phyloP scores from a whole-genome alignment of 1,140 invertebrate species.

The Cydia strobilella region DNA sequence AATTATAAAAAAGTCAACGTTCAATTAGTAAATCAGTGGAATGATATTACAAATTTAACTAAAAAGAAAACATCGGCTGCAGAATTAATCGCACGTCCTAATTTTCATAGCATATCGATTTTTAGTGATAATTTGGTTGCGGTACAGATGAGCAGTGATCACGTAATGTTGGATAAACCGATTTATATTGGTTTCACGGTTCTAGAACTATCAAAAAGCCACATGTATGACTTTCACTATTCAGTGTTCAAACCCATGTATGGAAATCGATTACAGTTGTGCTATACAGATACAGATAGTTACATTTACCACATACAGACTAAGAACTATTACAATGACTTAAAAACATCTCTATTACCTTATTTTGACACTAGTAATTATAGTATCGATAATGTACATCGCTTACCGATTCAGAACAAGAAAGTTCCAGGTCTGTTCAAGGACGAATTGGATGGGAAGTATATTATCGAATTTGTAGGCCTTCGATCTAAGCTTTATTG shows the following conservation, averaged over 20 bases:
- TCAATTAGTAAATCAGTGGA: no score
- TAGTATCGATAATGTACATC: not conserved
- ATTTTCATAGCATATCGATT: constrained; percentile 26
- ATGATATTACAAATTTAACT: no score
- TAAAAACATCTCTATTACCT: not conserved
- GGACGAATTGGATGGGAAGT: no score
- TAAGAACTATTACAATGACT: constrained; percentile 17
- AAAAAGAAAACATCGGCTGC: constrained; percentile 32
- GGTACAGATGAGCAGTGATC: not conserved
- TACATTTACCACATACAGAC: constrained; percentile 27
- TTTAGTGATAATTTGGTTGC: constrained; percentile 30
- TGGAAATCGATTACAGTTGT: not conserved
- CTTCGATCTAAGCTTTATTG: no score
- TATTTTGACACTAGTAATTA: constrained; percentile 33
- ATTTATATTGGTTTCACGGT: constrained; percentile 19
- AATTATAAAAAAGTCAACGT: constrained; percentile 47
- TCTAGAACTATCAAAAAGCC: constrained; percentile 20
- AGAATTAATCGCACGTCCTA: constrained; percentile 47
- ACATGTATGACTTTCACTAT: constrained; percentile 24
- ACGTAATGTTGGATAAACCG: not conserved
- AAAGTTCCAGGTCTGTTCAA: constrained; percentile 31
- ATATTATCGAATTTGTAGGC: no score
- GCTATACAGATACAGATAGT: constrained; percentile 33
- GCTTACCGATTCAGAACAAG: constrained; percentile 6
- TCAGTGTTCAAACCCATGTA: constrained; percentile 7